Base-by-base conservation (phyloP, 2,888 invertebrate species). In the Apamea crenata region DNA sequence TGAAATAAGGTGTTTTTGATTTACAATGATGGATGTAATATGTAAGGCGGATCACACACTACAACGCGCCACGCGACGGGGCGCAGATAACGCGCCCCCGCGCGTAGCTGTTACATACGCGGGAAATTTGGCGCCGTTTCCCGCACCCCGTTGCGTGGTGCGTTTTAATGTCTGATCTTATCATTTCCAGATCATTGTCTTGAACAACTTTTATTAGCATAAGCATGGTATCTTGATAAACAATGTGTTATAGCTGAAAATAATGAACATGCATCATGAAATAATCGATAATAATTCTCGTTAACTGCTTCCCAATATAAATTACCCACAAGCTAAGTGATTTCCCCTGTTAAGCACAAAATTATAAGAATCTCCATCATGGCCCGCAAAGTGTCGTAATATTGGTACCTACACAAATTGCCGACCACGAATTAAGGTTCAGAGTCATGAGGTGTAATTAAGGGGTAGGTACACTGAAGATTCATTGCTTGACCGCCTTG, bases 401-500 rank as follows among this genome's bases (percentile, higher is more conserved):
- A 56, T 84, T 44, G 63, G 79, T 80, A 80, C 81, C 65, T n/a
- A 59, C 78, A 80, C 78, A 89, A 86, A 88, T 89, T 88, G 83
- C 87, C 72, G 72, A 47, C 78, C 83, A 70, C 83, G 82, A 88
- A 82, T 84, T 88, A 88, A 88, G 83, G 85, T 78, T 81, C 82
- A 80, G 78, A 84, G 63, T 73, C 78, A 85, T 70, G 82, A 88
- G 82, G 59, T 84, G 84, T 89, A 91, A 91, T 91, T 91, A 90
- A 86, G 90, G 82, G 73, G 84, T 85, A 83, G 80, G 80, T 80
- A 74, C 75, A 82, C 76, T 80, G 75, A 81, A 89, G 90, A 90
- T 89, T 86, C 90, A 90, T 89, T 81, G 77, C 80, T 81, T 85
- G 91, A 82, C 87, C 84, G 68, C 84, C 81, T 75, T 86, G 80